Evolutionary conservation across 2,797 vertebrate species (phyloP), one percentile per base, ranked within the genome.

Genomic region (Trachops cirrhosus): DNA sequence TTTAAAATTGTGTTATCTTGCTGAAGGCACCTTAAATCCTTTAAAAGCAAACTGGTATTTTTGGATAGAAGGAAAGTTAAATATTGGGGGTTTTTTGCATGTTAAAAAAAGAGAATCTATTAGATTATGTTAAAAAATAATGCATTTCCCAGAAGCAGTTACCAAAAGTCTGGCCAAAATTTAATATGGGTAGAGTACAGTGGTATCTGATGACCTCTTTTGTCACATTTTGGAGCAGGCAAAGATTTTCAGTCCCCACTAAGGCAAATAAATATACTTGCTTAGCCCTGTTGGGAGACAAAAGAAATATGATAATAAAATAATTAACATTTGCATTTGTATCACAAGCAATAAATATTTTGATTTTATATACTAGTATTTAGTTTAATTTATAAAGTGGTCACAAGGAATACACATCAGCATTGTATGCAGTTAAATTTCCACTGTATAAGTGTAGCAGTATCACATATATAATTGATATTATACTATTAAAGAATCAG

Each of bases 1-100:
- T 75, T 83, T 89, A 83, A 94, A 93, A 95, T 93, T 94, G 32
- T 93, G 29, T 90, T 93, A 52, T 48, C 68, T 93, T 94, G 29
- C 29, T 91, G 21, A 91, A 57, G 34, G 19, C 57, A 78, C 62
- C 14, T 86, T 86, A 91, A 94, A 34, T 52, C 46, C 75, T 95
- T 79, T 75, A 37, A 95, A 92, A 94, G 75, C 46, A 82, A 70
- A 41, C 46, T 80, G 12, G 2, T 84, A 70, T 85, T 78, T 87
- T 95, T 95, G 50, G 22, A 32, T 83, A 93, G 24, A 85, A 95
- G 62, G 34, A 74, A 94, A 89, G 82, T 79, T 88, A 89, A 75
- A 10, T 78, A 77, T 32, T 92, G 3, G 82, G n/a, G 21, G 41
- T 44, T 44, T 94, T 96, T 67, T 68, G 67, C 92, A 68, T 90